Percentiles rank a stretch among this genome's conserved stretches.
Conservation (phyloP, 2,888 invertebrate species). For the Acleris holmiana region DNA sequence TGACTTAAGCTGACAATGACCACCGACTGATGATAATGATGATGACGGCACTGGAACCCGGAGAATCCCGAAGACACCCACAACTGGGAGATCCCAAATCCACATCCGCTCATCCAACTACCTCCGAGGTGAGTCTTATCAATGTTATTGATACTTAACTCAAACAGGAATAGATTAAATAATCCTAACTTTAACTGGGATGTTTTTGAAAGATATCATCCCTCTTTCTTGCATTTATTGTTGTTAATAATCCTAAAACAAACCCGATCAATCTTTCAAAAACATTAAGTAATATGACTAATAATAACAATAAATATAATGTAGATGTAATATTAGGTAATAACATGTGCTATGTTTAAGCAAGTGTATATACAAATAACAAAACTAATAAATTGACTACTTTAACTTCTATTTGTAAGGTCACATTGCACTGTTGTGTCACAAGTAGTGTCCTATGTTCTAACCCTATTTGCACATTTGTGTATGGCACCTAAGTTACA, state of each 20-base stretch:
- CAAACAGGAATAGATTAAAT: conserved; percentile 13
- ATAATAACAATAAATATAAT: conserved; percentile 6
- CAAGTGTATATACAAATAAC: conserved; percentile 24
- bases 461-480: conserved; percentile 26
- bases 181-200: conserved; percentile 11
- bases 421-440: conserved; percentile 18
- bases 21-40: conserved; percentile 42
- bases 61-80: conserved; percentile 61
- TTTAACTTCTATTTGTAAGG: conserved; percentile 1
- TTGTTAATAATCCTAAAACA: no score
- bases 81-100: conserved; percentile 61
- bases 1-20: conserved; percentile 42
- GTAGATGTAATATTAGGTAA: conserved; percentile 14
- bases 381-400: conserved; percentile 17
- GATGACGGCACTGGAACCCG: conserved; percentile 48
- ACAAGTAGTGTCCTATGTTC: conserved; percentile 27
- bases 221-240: no score
- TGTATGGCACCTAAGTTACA: conserved; percentile 33
- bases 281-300: not conserved
- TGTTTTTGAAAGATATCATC: conserved; percentile 13
- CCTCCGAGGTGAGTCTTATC: conserved; percentile 69
- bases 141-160: conserved; percentile 39
- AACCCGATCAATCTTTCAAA: not conserved
- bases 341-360: conserved; percentile 10
- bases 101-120: conserved; percentile 66